Conservation (phyloP, 2,797 vertebrate species). For the Euphonia xanthogaster region DNA sequence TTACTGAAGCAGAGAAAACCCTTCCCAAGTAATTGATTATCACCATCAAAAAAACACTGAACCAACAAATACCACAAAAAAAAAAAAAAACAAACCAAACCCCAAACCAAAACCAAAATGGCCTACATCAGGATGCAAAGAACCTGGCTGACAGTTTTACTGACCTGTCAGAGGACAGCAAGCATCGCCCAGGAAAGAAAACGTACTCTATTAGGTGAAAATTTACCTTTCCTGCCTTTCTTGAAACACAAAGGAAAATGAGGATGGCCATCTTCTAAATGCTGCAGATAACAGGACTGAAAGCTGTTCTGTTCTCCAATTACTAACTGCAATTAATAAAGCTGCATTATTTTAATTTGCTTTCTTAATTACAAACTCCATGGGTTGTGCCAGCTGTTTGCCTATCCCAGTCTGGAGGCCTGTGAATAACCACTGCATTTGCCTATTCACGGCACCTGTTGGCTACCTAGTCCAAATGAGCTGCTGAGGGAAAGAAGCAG, state of each 20-base stretch:
- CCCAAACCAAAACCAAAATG: neutral
- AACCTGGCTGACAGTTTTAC: neutral
- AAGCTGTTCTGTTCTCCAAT: neutral
- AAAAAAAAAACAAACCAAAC: neutral
- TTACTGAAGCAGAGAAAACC: neutral
- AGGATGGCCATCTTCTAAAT: neutral
- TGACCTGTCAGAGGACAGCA: neutral
- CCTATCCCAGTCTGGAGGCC: neutral
- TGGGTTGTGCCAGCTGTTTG: neutral
- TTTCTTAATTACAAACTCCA: neutral
- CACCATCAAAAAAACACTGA: neutral
- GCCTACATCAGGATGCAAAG: neutral
- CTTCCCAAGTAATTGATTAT: neutral
- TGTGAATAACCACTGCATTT: neutral
- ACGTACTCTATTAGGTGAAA: neutral
- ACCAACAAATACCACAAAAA: neutral
- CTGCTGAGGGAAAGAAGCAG: neutral
- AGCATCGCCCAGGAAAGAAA: neutral
- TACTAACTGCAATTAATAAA: neutral
- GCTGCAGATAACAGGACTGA: neutral
- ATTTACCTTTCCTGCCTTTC: neutral
- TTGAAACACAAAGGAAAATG: neutral
- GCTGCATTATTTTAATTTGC: neutral
- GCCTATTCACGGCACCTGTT: fast-evolving
- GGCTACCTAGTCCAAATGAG: neutral